Percentiles rank a stretch among this genome's conserved stretches.
Evolutionary conservation across 1,140 invertebrate genomes (phyloP).

Genomic region (Dysdera silvatica): DNA sequence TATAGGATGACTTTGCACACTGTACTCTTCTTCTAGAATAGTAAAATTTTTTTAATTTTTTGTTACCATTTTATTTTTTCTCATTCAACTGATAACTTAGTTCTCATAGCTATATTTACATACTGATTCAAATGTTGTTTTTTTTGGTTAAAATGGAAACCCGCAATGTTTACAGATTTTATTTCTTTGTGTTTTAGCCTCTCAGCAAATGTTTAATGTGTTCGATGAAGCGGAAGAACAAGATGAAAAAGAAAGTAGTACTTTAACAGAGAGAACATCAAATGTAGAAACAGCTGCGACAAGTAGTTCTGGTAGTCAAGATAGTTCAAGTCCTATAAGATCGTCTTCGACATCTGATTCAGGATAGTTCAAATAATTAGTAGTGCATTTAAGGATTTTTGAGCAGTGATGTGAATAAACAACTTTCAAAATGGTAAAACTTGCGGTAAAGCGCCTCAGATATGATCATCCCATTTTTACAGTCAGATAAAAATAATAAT

Average conservation of each 20-base stretch:
- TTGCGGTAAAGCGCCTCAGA: too few species aligned
- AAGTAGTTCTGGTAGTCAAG: neutral
- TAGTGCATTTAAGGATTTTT: too few species aligned
- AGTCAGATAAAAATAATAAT: too few species aligned
- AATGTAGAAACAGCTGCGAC: neutral
- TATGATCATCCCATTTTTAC: too few species aligned
- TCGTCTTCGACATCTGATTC: neutral
- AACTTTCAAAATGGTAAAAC: too few species aligned
- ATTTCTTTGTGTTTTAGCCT: neutral
- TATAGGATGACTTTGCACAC: neutral
- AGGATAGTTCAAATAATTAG: too few species aligned
- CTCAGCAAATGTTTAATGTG: neutral
- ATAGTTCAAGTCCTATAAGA: neutral
- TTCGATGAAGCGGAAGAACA: slow-evolving; percentile 2
- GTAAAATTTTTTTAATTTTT: neutral
- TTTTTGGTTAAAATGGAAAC: neutral
- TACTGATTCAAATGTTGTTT: neutral
- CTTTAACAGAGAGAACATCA: neutral
- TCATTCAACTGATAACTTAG: neutral
- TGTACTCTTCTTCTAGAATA: neutral
- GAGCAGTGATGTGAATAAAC: too few species aligned
- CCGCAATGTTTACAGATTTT: too few species aligned
- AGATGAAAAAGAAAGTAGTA: neutral
- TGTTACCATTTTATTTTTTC: neutral
- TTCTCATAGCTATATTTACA: neutral